Evolutionary conservation across 2,797 vertebrate species (phyloP).

Genomic region (Aplochiton taeniatus): DNA sequence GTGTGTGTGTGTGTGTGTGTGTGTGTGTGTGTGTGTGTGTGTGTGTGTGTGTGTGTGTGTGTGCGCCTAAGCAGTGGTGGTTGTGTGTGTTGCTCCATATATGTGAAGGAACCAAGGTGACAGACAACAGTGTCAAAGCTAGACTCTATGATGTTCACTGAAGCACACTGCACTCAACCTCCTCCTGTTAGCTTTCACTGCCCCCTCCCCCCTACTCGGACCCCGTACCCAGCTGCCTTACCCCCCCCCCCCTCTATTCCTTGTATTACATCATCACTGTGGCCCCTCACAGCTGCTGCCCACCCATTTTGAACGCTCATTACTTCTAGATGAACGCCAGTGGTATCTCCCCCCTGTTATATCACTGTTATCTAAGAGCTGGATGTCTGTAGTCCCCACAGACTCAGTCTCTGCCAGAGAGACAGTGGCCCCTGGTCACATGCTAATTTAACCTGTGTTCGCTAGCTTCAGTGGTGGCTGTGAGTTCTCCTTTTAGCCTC

Average conservation of each 20-base stretch:
- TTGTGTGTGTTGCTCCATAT: background rate
- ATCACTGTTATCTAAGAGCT: too few relatives aligned
- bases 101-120: background rate
- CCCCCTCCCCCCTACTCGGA: background rate
- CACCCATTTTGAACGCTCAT: conserved; percentile 65
- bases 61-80: background rate
- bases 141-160: too few relatives aligned
- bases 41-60: too few relatives aligned
- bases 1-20: too few relatives aligned
- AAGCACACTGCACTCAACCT: too few relatives aligned
- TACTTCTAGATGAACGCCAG: conserved; percentile 56
- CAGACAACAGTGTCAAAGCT: too few relatives aligned
- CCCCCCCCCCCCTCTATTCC: conserved; percentile 49
- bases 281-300: conserved; percentile 57
- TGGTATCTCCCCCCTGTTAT: background rate
- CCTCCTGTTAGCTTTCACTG: background rate
- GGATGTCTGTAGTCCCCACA: too few relatives aligned
- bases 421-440: too few relatives aligned
- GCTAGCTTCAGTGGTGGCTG: too few relatives aligned
- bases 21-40: background rate
- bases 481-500: too few relatives aligned
- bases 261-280: conserved; percentile 61
- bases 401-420: too few relatives aligned
- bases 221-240: background rate
- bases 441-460: too few relatives aligned